Evolutionary conservation across 2,888 invertebrate species (phyloP).

Genomic region (Corbicula japonica): DNA sequence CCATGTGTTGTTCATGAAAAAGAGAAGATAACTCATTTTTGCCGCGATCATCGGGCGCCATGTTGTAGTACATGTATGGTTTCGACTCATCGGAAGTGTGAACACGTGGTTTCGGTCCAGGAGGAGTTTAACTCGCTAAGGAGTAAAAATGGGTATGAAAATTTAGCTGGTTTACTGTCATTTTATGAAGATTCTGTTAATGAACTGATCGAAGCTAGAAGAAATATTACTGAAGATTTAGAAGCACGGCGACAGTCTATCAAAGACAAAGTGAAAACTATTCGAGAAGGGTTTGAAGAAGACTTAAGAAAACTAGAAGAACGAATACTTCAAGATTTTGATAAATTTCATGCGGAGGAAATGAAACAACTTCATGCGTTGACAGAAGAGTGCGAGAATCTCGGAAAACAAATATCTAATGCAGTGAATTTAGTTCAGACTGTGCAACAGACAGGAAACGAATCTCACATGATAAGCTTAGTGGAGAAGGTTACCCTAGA

Average conservation of each 20-base stretch:
- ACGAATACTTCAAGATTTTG: conserved; percentile 48
- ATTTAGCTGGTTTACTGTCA: conserved; percentile 19
- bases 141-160: conserved; percentile 35
- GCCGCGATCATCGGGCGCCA: conserved; percentile 46
- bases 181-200: conserved; percentile 41
- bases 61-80: conserved; percentile 49
- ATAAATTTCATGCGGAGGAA: conserved; percentile 42
- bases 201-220: conserved; percentile 45
- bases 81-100: conserved; percentile 52
- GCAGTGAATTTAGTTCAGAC: conserved; percentile 49
- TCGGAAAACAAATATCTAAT: conserved; percentile 58
- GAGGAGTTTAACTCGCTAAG: conserved; percentile 49
- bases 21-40: conserved; percentile 55
- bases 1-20: conserved; percentile 53
- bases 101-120: conserved; percentile 45
- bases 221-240: conserved; percentile 46
- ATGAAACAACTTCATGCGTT: conserved; percentile 37
- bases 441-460: conserved; percentile 51
- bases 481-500: conserved; percentile 35
- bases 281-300: conserved; percentile 52
- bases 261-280: conserved; percentile 32
- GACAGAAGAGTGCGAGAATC: conserved; percentile 48
- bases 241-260: conserved; percentile 45
- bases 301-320: conserved; percentile 43
- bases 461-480: conserved; percentile 49